Evolutionary conservation across 2,888 invertebrate genomes (phyloP).

Genomic region (Agonopterix heracliana): DNA sequence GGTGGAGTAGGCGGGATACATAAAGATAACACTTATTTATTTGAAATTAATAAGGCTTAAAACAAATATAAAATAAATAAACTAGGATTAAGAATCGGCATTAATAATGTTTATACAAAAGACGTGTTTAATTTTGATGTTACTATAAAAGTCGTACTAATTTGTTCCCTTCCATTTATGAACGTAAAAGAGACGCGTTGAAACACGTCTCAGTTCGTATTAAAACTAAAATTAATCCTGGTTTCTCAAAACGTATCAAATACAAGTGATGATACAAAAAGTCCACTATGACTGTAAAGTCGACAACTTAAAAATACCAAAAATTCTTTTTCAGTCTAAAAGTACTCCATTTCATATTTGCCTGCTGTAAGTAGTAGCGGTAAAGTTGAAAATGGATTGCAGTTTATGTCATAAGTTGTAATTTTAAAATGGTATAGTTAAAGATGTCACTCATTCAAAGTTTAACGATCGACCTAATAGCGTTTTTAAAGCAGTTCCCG

Average conservation of each 20-base stretch:
- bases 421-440: constrained; percentile 34
- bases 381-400: constrained; percentile 3
- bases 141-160: constrained; percentile 36
- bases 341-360: not conserved
- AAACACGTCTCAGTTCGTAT: constrained; percentile 48
- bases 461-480: constrained; percentile 73
- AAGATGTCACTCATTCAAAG: constrained; percentile 73
- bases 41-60: too few species aligned
- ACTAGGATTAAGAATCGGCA: too few species aligned
- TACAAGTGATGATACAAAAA: constrained; percentile 63
- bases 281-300: constrained; percentile 53
- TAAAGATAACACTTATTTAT: too few species aligned
- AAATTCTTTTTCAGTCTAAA: constrained; percentile 9
- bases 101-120: not conserved
- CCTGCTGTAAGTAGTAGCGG: not conserved
- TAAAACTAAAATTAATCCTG: constrained; percentile 63
- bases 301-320: constrained; percentile 55
- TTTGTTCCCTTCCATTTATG: constrained; percentile 30
- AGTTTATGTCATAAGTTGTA: constrained; percentile 4
- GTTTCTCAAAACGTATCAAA: constrained; percentile 65
- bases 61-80: too few species aligned
- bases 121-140: not conserved
- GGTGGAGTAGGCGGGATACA: too few species aligned
- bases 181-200: constrained; percentile 30
- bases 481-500: constrained; percentile 68